phyloP scores from a whole-genome alignment of 2,888 invertebrate genomes.

The Melieria picta region DNA sequence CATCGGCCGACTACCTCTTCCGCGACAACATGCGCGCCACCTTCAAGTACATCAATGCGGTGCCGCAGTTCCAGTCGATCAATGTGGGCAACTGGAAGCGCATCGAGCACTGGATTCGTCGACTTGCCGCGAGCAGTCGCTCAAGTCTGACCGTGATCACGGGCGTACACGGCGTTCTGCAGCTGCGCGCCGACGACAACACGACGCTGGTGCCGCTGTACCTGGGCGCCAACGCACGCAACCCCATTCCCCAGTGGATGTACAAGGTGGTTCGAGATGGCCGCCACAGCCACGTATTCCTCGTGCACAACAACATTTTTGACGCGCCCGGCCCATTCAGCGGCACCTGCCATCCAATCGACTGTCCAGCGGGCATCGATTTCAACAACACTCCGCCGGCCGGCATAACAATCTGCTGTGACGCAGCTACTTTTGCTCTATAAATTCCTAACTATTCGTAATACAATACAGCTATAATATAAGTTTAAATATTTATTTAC shows the following conservation, averaged over 20 bases:
- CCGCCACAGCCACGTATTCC: slow-evolving; percentile 29
- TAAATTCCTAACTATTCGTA: too few species aligned
- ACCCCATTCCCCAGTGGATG: slow-evolving; percentile 40
- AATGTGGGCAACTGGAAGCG: slow-evolving; percentile 69
- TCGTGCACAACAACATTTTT: slow-evolving; percentile 39
- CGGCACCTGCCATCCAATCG: too few species aligned
- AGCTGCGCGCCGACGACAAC: slow-evolving; percentile 14
- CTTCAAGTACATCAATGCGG: slow-evolving; percentile 67
- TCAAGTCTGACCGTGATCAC: slow-evolving; percentile 28
- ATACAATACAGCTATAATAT: too few species aligned
- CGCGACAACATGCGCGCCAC: slow-evolving; percentile 65
- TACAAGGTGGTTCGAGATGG: slow-evolving; percentile 38
- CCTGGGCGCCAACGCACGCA: slow-evolving; percentile 18
- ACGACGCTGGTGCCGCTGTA: slow-evolving; percentile 10
- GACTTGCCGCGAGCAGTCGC: slow-evolving; percentile 56
- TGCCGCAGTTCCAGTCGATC: slow-evolving; percentile 69
- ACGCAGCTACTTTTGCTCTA: too few species aligned
- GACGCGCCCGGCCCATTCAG: background rate
- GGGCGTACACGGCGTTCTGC: slow-evolving; percentile 29
- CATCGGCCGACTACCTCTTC: slow-evolving; percentile 66
- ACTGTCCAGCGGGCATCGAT: too few species aligned
- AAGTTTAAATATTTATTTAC: too few species aligned
- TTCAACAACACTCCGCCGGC: too few species aligned
- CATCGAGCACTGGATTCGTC: slow-evolving; percentile 65
- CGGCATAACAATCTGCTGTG: too few species aligned